Conservation (phyloP, 2,888 invertebrate genomes). For the Phlogophora meticulosa region DNA sequence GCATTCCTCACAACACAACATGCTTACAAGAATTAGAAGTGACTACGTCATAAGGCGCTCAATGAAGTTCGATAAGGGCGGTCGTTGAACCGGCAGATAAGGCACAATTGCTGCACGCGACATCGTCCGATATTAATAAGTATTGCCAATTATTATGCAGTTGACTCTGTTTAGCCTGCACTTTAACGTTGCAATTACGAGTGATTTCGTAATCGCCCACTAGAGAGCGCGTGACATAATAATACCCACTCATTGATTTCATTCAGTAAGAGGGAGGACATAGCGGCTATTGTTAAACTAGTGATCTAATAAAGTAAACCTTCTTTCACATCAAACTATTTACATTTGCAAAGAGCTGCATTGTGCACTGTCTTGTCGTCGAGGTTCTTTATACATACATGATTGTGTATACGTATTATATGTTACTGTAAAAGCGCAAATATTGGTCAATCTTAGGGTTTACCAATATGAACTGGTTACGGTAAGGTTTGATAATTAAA, state of each 20-base stretch:
- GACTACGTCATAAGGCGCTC: conserved; percentile 78
- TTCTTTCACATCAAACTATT: conserved; percentile 14
- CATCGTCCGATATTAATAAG: conserved; percentile 66
- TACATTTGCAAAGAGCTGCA: conserved; percentile 5
- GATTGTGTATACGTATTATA: no score
- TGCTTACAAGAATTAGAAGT: conserved; percentile 54
- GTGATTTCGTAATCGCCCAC: conserved; percentile 54
- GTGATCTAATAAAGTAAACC: conserved; percentile 19
- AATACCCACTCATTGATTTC: conserved; percentile 34
- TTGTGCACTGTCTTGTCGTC: conserved; percentile 21
- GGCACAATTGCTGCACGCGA: conserved; percentile 69
- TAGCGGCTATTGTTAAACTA: conserved; percentile 7
- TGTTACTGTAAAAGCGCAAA: no score
- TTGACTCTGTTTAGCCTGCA: conserved; percentile 57
- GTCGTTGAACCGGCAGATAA: conserved; percentile 83
- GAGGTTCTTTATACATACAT: conserved; percentile 1
- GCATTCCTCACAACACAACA: conserved; percentile 29
- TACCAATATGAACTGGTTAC: no score
- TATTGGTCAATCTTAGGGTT: no score
- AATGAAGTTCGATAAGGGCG: conserved; percentile 83
- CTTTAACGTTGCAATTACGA: conserved; percentile 58
- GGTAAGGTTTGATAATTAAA: no score
- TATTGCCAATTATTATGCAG: conserved; percentile 68
- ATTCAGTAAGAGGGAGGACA: conserved; percentile 31
- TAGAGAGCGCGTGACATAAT: conserved; percentile 32